Evolutionary conservation across 1,140 invertebrate genomes (phyloP).

Genomic region (Heliothis virescens): DNA sequence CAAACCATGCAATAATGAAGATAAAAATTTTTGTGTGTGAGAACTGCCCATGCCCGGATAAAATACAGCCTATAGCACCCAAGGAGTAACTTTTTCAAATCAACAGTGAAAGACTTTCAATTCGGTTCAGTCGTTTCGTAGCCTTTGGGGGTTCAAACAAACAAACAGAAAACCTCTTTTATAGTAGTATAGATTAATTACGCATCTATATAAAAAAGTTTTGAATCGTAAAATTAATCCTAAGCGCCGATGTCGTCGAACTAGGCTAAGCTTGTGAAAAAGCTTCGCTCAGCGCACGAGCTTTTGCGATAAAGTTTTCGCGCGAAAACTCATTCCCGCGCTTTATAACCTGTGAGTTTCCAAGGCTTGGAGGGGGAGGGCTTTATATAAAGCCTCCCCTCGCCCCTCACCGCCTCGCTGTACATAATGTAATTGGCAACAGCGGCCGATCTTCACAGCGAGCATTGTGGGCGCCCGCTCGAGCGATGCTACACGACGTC

Average conservation of each 20-base stretch:
- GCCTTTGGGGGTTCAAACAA: no score
- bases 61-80: no score
- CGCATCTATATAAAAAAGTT: slow-evolving; percentile 5
- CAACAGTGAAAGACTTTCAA: no score
- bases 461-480: slow-evolving; percentile 57
- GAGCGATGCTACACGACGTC: slow-evolving; percentile 57
- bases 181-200: neutral
- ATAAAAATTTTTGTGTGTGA: no score
- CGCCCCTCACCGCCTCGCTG: slow-evolving; percentile 53
- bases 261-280: slow-evolving; percentile 64
- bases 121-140: no score
- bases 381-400: slow-evolving; percentile 61
- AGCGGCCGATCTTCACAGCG: slow-evolving; percentile 49
- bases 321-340: slow-evolving; percentile 82
- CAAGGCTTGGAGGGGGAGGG: slow-evolving; percentile 56
- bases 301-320: slow-evolving; percentile 76
- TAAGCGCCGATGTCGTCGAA: slow-evolving; percentile 45
- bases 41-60: no score
- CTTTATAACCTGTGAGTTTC: slow-evolving; percentile 74
- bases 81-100: no score
- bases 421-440: slow-evolving; percentile 75
- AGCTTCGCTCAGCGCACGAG: slow-evolving; percentile 55
- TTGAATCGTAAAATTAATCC: slow-evolving; percentile 23
- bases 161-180: no score
- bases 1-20: no score